Evolutionary conservation across 2,888 invertebrate genomes (phyloP).

Genomic region (Dicyrtomina minuta): DNA sequence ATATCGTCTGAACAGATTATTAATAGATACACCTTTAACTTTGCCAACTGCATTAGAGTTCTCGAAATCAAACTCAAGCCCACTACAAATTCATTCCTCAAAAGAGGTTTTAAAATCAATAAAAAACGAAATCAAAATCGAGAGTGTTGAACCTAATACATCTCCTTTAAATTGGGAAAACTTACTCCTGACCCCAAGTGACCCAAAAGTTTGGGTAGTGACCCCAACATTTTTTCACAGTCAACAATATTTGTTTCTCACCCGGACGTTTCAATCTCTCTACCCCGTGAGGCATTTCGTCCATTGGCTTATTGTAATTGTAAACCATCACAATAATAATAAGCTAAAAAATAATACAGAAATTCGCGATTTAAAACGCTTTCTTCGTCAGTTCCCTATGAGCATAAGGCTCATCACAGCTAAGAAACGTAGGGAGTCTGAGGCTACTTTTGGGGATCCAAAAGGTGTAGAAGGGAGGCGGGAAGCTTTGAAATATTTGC

Average conservation of each 20-base stretch:
- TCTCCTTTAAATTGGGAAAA: no score
- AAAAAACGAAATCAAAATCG: no score
- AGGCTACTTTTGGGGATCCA: neutral
- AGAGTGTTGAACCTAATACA: no score
- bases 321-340: neutral
- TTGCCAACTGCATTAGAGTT: no score
- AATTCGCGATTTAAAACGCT: neutral
- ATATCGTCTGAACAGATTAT: no score
- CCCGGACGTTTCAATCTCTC: neutral
- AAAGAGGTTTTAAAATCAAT: no score
- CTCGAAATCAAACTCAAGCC: no score
- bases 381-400: neutral
- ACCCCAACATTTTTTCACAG: neutral
- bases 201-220: slow-evolving; percentile 1
- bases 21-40: no score
- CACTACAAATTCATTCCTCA: no score
- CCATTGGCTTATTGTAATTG: neutral
- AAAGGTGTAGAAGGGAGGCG: neutral
- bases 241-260: neutral
- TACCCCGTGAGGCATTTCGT: neutral
- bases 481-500: neutral
- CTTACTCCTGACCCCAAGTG: neutral
- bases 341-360: neutral
- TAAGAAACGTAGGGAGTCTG: neutral
- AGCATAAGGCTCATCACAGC: neutral